Evolutionary conservation across 2,888 invertebrate species (phyloP).

Genomic region (Thymelicus sylvestris): DNA sequence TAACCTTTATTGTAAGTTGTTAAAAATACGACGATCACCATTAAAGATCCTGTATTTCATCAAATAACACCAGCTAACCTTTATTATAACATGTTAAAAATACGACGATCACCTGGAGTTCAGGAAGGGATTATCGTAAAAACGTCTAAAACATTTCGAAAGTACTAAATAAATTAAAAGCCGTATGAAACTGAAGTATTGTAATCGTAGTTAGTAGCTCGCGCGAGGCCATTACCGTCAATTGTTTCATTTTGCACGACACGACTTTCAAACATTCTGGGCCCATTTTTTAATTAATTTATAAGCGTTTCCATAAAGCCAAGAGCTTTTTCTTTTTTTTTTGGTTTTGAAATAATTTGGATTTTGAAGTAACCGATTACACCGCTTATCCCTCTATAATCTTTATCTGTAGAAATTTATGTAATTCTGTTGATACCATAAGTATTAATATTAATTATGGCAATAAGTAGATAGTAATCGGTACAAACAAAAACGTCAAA

Average conservation of each 20-base stretch:
- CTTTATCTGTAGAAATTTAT: too few relatives aligned
- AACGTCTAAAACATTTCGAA: constrained; percentile 13
- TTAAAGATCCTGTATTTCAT: too few relatives aligned
- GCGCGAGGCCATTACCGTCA: constrained; percentile 55
- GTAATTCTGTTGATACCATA: too few relatives aligned
- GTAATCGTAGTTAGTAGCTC: constrained; percentile 40
- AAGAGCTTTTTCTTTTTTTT: too few relatives aligned
- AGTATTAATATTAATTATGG: too few relatives aligned
- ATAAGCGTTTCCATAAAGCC: background rate
- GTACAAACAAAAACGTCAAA: too few relatives aligned
- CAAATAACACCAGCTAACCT: background rate
- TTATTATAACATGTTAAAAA: background rate
- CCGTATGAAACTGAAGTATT: constrained; percentile 25
- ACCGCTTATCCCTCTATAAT: too few relatives aligned
- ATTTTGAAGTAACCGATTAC: too few relatives aligned
- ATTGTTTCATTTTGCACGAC: constrained; percentile 58
- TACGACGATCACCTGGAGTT: background rate
- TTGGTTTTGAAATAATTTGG: too few relatives aligned
- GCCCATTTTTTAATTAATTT: background rate
- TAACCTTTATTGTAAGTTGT: too few relatives aligned
- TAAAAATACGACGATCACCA: too few relatives aligned
- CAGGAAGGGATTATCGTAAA: background rate
- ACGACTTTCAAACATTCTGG: constrained; percentile 42
- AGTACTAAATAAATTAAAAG: constrained; percentile 21
- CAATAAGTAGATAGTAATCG: too few relatives aligned